These are phyloP conservation scores for Elysia crispata DNA, from an alignment of 2,888 invertebrate species.

Conservation along the genomic window DNA sequence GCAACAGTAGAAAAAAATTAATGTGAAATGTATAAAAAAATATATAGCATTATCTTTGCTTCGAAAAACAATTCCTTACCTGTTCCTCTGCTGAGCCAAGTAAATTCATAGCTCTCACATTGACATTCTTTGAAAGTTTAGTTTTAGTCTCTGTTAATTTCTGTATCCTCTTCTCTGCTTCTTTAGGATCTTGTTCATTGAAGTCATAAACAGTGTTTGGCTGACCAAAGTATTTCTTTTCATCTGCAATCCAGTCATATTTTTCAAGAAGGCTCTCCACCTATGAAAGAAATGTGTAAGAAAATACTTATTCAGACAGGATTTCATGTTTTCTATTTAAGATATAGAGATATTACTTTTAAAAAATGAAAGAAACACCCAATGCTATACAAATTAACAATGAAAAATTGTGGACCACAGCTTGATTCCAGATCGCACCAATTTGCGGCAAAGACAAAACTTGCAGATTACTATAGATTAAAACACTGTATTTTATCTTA, in stretches of 20 bases:
- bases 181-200: constrained; percentile 82
- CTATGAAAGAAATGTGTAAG: constrained; percentile 54
- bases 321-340: background rate
- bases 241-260: constrained; percentile 86
- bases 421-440: no score
- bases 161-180: constrained; percentile 82
- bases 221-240: constrained; percentile 86
- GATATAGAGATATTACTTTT: background rate
- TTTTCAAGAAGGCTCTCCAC: constrained; percentile 72
- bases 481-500: no score
- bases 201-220: constrained; percentile 79
- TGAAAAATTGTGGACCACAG: no score
- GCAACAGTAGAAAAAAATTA: no score
- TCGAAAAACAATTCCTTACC: constrained; percentile 76
- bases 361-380: background rate
- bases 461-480: no score
- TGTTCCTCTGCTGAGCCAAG: constrained; percentile 91
- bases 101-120: constrained; percentile 91
- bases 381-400: no score
- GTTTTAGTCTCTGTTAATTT: constrained; percentile 81
- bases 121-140: constrained; percentile 80
- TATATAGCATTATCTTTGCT: no score
- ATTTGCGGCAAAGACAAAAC: no score
- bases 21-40: no score
- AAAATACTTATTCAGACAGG: background rate